Base-by-base conservation (phyloP, 2,797 vertebrate species). In the Peromyscus aztecus region DNA sequence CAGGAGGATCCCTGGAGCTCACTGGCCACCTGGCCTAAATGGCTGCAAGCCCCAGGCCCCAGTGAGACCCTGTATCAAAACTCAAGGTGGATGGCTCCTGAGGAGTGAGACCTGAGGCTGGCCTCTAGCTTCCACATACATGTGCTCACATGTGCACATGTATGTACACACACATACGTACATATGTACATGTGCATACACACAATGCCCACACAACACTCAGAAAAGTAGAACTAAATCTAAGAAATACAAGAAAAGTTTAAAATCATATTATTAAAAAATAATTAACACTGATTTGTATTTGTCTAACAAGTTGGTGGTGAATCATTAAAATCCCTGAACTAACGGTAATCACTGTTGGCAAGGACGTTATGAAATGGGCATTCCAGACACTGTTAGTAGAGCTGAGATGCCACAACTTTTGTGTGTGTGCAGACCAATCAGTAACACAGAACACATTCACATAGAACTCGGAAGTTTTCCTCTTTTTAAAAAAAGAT, bases 211-310 rank as follows among this genome's bases (percentile, higher is more conserved):
- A 27, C n/a, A 87, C 49, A 91, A 9, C 12, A 78, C 81, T 91
- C 61, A 90, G 55, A 71, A 88, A 90, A 85, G n/a, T 84, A 84
- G 59, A 94, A 95, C 80, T 69, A n/a, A 94, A 95, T 94, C 65
- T 61, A 81, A 40, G 90, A 6, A 43, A 78, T 71, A 16, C 61
- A 80, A 40, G 27, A 95, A 71, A 93, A 57, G 29, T 75, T 90
- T 69, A 80, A 80, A 11, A 6, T 75, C 7, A 52, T 52, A n/a
- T 76, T 83, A 49, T 81, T 90, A n/a, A 94, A 94, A 40, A 89
- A 19, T 86, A 57, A 46, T 6, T 37, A 27, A 37, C 43, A 78
- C 8, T 37, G 59, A 37, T 67, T 40, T 9, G 17, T 91, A 80
- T 91, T 96, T 96, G 10, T 27, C 59, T 87, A 52, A 77, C 73